These are phyloP conservation scores for Tetramorium simillimum DNA, from an alignment of 1,140 invertebrate genomes.

Conservation along the genomic window DNA sequence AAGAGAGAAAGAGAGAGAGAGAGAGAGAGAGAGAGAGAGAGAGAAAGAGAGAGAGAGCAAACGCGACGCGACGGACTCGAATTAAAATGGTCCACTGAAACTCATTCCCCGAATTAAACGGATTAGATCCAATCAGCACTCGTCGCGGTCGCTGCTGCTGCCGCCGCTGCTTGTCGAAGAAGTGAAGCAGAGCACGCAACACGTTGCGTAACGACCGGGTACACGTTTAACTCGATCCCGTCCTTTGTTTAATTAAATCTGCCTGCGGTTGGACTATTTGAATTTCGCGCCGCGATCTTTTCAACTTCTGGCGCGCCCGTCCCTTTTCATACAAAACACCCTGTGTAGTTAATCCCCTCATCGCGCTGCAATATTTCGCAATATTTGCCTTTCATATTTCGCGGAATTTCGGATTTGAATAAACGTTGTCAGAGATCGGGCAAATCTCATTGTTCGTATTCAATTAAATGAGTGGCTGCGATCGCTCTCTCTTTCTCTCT, in stretches of 20 bases:
- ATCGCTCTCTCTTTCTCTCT: not conserved
- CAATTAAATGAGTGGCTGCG: not conserved
- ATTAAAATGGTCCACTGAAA: conserved; percentile 83
- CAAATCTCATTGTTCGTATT: not conserved
- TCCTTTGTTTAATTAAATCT: conserved; percentile 66
- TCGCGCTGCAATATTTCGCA: not conserved
- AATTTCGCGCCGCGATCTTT: not conserved
- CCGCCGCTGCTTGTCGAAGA: conserved; percentile 30
- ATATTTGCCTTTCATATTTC: not conserved
- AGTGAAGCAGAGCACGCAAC: conserved; percentile 38
- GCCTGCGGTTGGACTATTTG: not conserved
- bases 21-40: not conserved
- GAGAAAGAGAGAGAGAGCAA: conserved; percentile 50
- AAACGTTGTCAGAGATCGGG: not conserved
- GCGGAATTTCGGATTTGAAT: not conserved
- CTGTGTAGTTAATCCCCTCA: not conserved
- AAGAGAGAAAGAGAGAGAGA: conserved; percentile 10
- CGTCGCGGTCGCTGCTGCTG: conserved; percentile 50
- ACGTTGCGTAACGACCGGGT: conserved; percentile 43
- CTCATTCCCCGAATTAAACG: conserved; percentile 83
- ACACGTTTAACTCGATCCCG: conserved; percentile 58
- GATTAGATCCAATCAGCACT: conserved; percentile 82
- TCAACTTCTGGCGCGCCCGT: no score
- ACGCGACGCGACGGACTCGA: conserved; percentile 71
- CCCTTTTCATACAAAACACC: no score